Percentiles rank a stretch among this genome's conserved stretches.
Evolutionary conservation across 2,888 invertebrate species (phyloP).

Genomic region (Mimumesa dahlbomi): DNA sequence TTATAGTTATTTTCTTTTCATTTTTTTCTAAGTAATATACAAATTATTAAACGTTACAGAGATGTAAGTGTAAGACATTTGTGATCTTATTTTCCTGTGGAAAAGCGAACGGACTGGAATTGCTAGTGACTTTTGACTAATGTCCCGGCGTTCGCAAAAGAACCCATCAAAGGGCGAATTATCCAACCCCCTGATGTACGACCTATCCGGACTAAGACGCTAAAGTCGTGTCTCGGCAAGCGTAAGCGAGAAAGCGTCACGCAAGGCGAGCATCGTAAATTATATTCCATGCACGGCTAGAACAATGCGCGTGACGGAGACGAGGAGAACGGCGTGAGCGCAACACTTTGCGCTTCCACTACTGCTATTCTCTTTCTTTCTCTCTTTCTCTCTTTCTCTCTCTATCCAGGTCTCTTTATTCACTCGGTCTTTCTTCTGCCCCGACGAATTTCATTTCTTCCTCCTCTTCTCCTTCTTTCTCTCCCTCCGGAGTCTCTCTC

Average conservation of each 20-base stretch:
- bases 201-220: too few relatives aligned
- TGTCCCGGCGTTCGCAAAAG: too few relatives aligned
- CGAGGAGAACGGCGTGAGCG: slow-evolving; percentile 14
- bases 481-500: neutral
- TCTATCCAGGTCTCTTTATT: too few relatives aligned
- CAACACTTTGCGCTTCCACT: neutral
- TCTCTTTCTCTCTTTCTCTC: neutral
- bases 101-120: too few relatives aligned
- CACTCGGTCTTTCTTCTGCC: neutral
- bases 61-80: too few relatives aligned
- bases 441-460: neutral
- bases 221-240: slow-evolving; percentile 26
- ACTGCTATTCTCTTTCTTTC: slow-evolving; percentile 5
- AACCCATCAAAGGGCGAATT: too few relatives aligned
- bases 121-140: too few relatives aligned
- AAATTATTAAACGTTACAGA: too few relatives aligned
- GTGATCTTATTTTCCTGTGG: too few relatives aligned
- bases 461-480: neutral
- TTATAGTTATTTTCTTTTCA: too few relatives aligned
- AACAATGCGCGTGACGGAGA: slow-evolving; percentile 41
- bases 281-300: slow-evolving; percentile 41
- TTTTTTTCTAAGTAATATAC: too few relatives aligned
- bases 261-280: slow-evolving; percentile 42
- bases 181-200: too few relatives aligned
- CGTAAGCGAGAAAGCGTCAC: slow-evolving; percentile 21